Base-by-base conservation (phyloP, 2,888 invertebrate species). In the Poecilobothrus nobilitatus region DNA sequence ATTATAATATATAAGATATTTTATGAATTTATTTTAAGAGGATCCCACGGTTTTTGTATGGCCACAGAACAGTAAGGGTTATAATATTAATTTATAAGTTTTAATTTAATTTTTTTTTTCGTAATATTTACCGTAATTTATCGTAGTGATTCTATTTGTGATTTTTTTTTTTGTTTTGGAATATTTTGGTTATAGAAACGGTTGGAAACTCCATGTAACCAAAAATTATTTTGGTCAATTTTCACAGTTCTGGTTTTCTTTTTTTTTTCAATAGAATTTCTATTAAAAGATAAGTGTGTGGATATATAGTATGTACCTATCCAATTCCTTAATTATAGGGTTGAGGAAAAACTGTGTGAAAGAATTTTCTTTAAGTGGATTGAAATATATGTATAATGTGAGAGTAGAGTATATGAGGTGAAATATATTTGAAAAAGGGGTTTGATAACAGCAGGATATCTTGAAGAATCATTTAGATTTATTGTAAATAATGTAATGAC, bases 11-110 rank as follows among this genome's bases (percentile, higher is more conserved):
- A 18, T 15, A 41, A 12, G 41, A 9, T 41, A 53, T n/a, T 53
- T 53, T 37, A 12, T 5, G 18, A 53, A 53, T 53, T n/a, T 18
- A 53, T 53, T 53, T 53, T 53, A n/a, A 65, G 65, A 76, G 79
- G 78, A 77, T 80, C 80, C 80, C 80, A 80, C 80, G 80, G 80
- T 79, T 77, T 72, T 70, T 80, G 80, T 80, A 79, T 77, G 76
- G 76, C 80, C 79, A 80, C 80, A 80, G 75, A 77, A 76, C 79
- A 78, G 78, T 78, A 76, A 79, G 72, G 70, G 69, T 53, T 53
- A 18, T 18, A 53, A 53, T 12, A 53, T 18, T 15, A 41, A 41
- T 41, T 41, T 15, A 27, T 27, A 27, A 27, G 27, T 27, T 27
- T 27, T 27, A 27, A 27, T 4, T 27, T 27, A 4, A 27, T 27